Conservation (phyloP, 2,797 vertebrate genomes). For the Acrossocheilus wenchowensis region DNA sequence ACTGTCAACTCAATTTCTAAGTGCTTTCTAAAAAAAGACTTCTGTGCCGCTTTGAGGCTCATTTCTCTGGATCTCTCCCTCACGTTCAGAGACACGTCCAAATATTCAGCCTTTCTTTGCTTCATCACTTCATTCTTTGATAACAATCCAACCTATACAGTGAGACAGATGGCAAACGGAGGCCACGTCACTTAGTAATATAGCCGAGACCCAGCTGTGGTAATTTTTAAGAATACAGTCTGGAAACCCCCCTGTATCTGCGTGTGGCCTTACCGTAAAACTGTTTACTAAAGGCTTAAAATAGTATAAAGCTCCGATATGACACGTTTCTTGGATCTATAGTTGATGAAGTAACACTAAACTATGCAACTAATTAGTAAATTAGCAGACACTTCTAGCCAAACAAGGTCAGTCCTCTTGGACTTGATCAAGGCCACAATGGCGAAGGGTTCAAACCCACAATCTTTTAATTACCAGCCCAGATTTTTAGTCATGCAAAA, state of each 20-base stretch:
- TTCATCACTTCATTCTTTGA: slow-evolving; percentile 33
- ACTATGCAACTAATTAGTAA: background rate
- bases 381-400: background rate
- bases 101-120: slow-evolving; percentile 3
- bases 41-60: slow-evolving; percentile 5
- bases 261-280: slow-evolving; percentile 31
- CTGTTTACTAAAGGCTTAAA: background rate
- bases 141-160: slow-evolving; percentile 42
- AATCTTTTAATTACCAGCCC: no score
- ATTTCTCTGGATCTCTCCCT: slow-evolving; percentile 4
- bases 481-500: background rate
- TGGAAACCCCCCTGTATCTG: slow-evolving; percentile 34
- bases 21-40: slow-evolving; percentile 30
- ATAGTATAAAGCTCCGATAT: slow-evolving; percentile 1
- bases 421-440: background rate
- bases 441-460: background rate
- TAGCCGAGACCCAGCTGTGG: slow-evolving; percentile 30
- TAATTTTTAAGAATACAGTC: slow-evolving; percentile 21
- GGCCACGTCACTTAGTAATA: slow-evolving; percentile 28
- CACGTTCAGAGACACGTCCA: slow-evolving; percentile 5
- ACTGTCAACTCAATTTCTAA: slow-evolving; percentile 13
- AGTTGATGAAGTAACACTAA: background rate
- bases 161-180: slow-evolving; percentile 18
- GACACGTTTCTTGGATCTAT: background rate
- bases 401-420: background rate